Conservation (phyloP, 2,888 invertebrate genomes). For the Agonum fuliginosum region DNA sequence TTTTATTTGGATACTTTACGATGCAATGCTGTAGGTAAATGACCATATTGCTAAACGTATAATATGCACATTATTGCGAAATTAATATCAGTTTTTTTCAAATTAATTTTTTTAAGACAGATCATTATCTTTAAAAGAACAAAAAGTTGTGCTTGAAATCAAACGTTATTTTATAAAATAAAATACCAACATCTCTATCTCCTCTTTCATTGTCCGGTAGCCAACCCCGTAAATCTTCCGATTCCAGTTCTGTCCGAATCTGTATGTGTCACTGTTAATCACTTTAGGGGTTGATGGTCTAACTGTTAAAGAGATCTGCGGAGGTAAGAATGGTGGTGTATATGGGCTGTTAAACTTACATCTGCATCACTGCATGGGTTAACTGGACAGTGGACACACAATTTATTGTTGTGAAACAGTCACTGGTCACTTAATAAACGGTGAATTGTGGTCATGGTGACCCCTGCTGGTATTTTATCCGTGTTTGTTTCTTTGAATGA, state of each 20-base stretch:
- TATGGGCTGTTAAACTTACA: conserved; percentile 27
- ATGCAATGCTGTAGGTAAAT: too few species aligned
- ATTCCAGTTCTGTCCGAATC: too few species aligned
- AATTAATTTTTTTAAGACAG: too few species aligned
- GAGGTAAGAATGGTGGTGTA: conserved; percentile 30
- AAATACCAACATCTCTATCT: too few species aligned
- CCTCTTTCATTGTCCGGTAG: not conserved
- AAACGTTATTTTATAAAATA: too few species aligned
- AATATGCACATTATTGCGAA: too few species aligned
- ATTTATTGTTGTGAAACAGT: conserved; percentile 35
- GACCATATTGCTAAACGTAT: too few species aligned
- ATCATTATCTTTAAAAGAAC: too few species aligned
- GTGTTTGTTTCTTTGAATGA: conserved; percentile 35
- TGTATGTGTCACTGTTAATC: conserved; percentile 30
- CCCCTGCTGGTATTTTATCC: conserved; percentile 16
- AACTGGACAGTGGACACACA: conserved; percentile 30
- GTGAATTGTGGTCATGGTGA: conserved; percentile 21
- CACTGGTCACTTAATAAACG: conserved; percentile 24
- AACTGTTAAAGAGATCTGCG: not conserved
- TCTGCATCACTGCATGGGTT: conserved; percentile 36
- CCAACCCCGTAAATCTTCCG: not conserved
- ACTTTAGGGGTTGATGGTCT: conserved; percentile 21
- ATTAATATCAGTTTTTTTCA: too few species aligned
- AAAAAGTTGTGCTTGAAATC: too few species aligned
- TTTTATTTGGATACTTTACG: too few species aligned